Conservation (phyloP, 2,888 invertebrate genomes). For the Diplolepis rosae region DNA sequence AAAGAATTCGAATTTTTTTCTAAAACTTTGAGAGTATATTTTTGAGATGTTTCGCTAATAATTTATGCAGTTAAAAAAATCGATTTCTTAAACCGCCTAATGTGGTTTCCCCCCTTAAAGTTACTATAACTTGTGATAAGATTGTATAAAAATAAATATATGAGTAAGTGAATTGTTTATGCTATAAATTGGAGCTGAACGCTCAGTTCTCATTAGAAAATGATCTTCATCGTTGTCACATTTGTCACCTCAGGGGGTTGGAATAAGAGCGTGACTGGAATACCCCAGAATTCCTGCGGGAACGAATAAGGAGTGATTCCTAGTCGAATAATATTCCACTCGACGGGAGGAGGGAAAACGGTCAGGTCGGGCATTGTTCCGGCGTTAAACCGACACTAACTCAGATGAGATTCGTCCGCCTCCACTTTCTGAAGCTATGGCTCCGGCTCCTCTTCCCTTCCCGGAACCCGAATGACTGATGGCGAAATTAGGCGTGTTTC, state of each 20-base stretch:
- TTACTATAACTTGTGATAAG: no score
- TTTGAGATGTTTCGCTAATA: no score
- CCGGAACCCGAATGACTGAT: slow-evolving; percentile 57
- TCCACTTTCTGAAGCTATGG: slow-evolving; percentile 38
- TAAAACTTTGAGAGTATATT: no score
- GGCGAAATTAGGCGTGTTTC: slow-evolving; percentile 54
- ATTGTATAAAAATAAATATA: background rate
- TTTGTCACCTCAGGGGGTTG: slow-evolving; percentile 50
- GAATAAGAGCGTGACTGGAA: slow-evolving; percentile 19
- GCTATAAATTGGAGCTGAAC: background rate
- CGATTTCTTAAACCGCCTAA: no score
- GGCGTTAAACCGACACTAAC: slow-evolving; percentile 61
- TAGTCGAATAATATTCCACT: slow-evolving; percentile 32
- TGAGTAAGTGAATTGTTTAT: background rate
- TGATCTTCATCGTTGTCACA: slow-evolving; percentile 43
- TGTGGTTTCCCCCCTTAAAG: no score
- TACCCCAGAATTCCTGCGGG: slow-evolving; percentile 24
- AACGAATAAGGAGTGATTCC: slow-evolving; percentile 31
- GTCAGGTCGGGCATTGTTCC: slow-evolving; percentile 52
- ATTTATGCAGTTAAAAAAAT: no score
- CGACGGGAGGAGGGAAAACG: slow-evolving; percentile 44
- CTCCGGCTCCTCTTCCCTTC: slow-evolving; percentile 41
- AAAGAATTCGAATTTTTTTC: no score
- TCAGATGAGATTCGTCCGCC: slow-evolving; percentile 57
- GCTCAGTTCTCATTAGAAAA: slow-evolving; percentile 31